Base-by-base conservation (phyloP, 2,888 invertebrate species). In the Harpalus rufipes region DNA sequence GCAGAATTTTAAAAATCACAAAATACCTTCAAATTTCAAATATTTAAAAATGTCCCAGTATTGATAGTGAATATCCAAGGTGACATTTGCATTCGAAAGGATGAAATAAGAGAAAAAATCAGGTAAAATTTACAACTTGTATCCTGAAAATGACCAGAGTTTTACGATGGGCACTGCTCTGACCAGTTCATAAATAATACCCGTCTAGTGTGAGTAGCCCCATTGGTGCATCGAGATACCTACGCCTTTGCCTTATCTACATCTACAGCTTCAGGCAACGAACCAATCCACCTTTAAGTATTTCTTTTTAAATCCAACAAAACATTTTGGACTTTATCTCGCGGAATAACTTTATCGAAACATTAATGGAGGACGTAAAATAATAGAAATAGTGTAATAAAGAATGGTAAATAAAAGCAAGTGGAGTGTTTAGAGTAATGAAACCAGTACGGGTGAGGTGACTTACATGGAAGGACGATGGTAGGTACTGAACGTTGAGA, bases 141-240 rank as follows among this genome's bases (percentile, higher is more conserved):
- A 58, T 58, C 10, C 59, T 32, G n/a, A 59, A 18, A 76, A 76
- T 79, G 79, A 41, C 79, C 79, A 41, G 59, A n/a, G 39, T 79
- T 79, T 79, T 59, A 79, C 56, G 79, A 79, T 58, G 79, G 59
- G 58, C 25, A 79, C 58, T 58, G 10, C 8, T n/a, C 58, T 51
- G 44, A 51, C 44, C 44, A 51, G 44, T 51, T 51, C 79, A 79
- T 79, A 79, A 79, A 79, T 79, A 79, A 79, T 79, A 79, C 59
- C 79, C 58, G 79, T 16, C 79, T 32, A 8, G 6, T 79, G 32
- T 51, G 44, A 51, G 32, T 32, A 2, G 44, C 0, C 44, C 44
- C 44, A 51, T 51, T 51, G 44, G 44, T 51, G 44, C 44, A 51
- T 51, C 44, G 44, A 51, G 44, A 12, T 51, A 12, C 44, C 44